Percentiles rank a stretch among this genome's conserved stretches.
Evolutionary conservation across 2,113 vertebrate genomes (phyloP).

Genomic region (Gymnocephalus cernua): DNA sequence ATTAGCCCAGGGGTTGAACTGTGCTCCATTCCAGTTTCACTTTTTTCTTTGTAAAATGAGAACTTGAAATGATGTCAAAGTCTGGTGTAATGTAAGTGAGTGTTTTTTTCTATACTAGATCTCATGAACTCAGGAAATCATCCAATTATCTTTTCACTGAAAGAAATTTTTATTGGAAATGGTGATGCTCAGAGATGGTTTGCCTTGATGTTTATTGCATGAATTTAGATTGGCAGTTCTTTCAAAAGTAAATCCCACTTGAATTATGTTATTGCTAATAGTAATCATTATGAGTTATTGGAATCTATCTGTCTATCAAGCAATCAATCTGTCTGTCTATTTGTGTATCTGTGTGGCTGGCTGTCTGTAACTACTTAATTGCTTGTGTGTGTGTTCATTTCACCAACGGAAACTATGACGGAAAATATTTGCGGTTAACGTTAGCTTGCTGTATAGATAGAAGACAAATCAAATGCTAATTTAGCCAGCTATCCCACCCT

Average conservation of each 20-base stretch:
- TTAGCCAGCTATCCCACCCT: too few relatives aligned
- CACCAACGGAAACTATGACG: not conserved
- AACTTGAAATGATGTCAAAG: conserved; percentile 85
- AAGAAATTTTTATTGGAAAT: conserved; percentile 46
- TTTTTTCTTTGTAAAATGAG: conserved; percentile 83
- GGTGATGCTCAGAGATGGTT: conserved; percentile 41
- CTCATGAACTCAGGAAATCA: conserved; percentile 52
- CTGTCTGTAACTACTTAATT: not conserved
- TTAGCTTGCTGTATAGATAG: too few relatives aligned
- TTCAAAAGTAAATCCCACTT: conserved; percentile 19
- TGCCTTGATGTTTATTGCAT: conserved; percentile 54
- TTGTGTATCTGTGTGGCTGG: not conserved
- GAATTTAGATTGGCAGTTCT: conserved; percentile 29
- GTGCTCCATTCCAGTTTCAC: conserved; percentile 83
- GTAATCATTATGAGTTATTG: conserved; percentile 14
- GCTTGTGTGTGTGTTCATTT: not conserved
- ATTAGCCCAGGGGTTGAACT: conserved; percentile 90
- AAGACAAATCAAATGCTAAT: too few relatives aligned
- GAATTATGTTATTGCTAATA: conserved; percentile 25
- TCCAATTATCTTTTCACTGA: conserved; percentile 63
- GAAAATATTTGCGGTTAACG: not conserved
- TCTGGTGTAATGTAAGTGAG: conserved; percentile 72
- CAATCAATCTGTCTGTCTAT: not conserved
- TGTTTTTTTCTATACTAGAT: conserved; percentile 64
- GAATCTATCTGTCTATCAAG: conserved; percentile 2